phyloP scores from a whole-genome alignment of 2,888 invertebrate species.

The Cataglyphis albicans region DNA sequence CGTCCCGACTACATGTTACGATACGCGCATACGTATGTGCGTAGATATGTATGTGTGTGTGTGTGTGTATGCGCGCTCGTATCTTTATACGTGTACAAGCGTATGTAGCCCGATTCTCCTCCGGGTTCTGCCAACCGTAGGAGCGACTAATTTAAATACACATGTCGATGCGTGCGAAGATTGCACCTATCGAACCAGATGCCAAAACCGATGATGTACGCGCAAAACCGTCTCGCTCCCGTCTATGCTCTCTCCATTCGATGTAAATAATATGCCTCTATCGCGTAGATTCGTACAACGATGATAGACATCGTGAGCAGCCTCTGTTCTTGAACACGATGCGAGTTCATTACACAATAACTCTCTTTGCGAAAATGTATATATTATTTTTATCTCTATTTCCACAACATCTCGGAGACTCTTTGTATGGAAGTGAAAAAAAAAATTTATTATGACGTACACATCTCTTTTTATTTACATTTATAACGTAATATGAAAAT shows the following conservation, averaged over 20 bases:
- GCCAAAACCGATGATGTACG: slow-evolving; percentile 68
- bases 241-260: slow-evolving; percentile 40
- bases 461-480: neutral
- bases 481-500: neutral
- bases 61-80: slow-evolving; percentile 17
- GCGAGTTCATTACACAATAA: neutral
- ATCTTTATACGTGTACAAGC: slow-evolving; percentile 50
- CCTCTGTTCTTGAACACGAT: neutral
- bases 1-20: slow-evolving; percentile 19
- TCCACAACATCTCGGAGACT: neutral
- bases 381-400: neutral
- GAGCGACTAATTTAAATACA: slow-evolving; percentile 85
- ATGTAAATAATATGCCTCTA: slow-evolving; percentile 54
- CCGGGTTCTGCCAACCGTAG: slow-evolving; percentile 79
- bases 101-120: slow-evolving; percentile 58
- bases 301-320: slow-evolving; percentile 16
- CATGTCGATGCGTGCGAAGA: slow-evolving; percentile 85
- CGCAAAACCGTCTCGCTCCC: slow-evolving; percentile 48
- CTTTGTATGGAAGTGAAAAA: neutral
- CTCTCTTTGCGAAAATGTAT: neutral
- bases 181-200: slow-evolving; percentile 79
- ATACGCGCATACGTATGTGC: slow-evolving; percentile 21
- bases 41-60: too few species aligned
- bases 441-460: neutral
- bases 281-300: slow-evolving; percentile 11